Conservation (phyloP, 2,888 invertebrate species). For the Lissocephala sabroskyi region DNA sequence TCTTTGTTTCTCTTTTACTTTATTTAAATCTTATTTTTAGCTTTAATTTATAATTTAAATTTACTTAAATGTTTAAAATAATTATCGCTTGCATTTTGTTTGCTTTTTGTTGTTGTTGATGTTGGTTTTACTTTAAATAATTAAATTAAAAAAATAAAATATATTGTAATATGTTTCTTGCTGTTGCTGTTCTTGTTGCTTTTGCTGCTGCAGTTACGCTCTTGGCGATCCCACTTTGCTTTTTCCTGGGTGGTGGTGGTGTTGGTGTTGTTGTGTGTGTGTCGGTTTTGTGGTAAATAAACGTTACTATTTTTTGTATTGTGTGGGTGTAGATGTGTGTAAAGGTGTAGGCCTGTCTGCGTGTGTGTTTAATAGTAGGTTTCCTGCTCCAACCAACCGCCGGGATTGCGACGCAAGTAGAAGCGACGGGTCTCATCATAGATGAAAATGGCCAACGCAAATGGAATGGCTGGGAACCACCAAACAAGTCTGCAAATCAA, state of each 20-base stretch:
- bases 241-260: conserved; percentile 41
- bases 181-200: conserved; percentile 22
- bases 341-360: conserved; percentile 14
- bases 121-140: conserved; percentile 67
- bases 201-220: conserved; percentile 17
- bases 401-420: conserved; percentile 97
- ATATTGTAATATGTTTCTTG: conserved; percentile 55
- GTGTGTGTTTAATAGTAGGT: conserved; percentile 89
- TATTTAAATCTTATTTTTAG: conserved; percentile 68
- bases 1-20: conserved; percentile 40
- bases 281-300: conserved; percentile 11
- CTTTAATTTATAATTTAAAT: conserved; percentile 71
- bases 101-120: conserved; percentile 55
- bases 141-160: conserved; percentile 71
- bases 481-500: conserved; percentile 87
- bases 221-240: conserved; percentile 16
- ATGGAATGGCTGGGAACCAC: conserved; percentile 99
- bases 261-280: conserved; percentile 5
- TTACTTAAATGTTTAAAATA: conserved; percentile 72
- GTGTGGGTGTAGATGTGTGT: conserved; percentile 20
- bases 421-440: conserved; percentile 98
- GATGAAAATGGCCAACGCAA: conserved; percentile 98
- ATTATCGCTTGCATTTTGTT: conserved; percentile 71
- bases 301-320: conserved; percentile 9
- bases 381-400: conserved; percentile 99